These are phyloP conservation scores for Erebia aethiops DNA, from an alignment of 2,888 invertebrate genomes.

Conservation along the genomic window DNA sequence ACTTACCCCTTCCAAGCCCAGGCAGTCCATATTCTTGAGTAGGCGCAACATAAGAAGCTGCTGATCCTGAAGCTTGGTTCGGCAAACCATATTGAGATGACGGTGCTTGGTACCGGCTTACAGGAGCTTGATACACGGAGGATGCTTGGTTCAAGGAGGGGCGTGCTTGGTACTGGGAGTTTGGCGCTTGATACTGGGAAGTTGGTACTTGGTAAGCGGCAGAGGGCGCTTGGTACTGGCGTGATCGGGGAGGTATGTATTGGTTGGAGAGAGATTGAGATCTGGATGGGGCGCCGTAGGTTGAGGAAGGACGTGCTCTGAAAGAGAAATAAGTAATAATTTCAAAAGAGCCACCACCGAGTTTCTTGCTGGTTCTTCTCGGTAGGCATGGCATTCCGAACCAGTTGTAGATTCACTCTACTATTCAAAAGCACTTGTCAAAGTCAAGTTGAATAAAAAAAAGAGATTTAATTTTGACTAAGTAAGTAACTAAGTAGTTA, in stretches of 20 bases:
- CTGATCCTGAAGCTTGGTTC: slow-evolving; percentile 31
- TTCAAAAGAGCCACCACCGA: no score
- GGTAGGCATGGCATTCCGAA: no score
- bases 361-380: no score
- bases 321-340: slow-evolving; percentile 8
- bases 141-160: slow-evolving; percentile 45
- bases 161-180: slow-evolving; percentile 32
- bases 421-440: no score
- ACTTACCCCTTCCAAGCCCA: slow-evolving; percentile 47
- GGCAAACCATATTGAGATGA: slow-evolving; percentile 47
- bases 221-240: slow-evolving; percentile 21
- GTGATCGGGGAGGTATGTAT: slow-evolving; percentile 43
- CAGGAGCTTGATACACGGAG: slow-evolving; percentile 45
- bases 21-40: slow-evolving; percentile 61
- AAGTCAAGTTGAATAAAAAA: no score
- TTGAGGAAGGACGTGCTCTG: slow-evolving; percentile 59
- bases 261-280: slow-evolving; percentile 44
- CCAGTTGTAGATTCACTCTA: no score
- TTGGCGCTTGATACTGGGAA: slow-evolving; percentile 27
- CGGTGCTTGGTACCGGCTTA: slow-evolving; percentile 45
- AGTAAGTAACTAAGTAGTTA: no score
- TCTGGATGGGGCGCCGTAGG: slow-evolving; percentile 67
- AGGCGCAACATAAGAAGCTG: slow-evolving; percentile 42
- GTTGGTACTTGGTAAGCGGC: slow-evolving; percentile 22
- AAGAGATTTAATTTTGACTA: no score